These are phyloP conservation scores for Drosophila sulfurigaster DNA, from an alignment of 1,140 invertebrate species.

Conservation along the genomic window DNA sequence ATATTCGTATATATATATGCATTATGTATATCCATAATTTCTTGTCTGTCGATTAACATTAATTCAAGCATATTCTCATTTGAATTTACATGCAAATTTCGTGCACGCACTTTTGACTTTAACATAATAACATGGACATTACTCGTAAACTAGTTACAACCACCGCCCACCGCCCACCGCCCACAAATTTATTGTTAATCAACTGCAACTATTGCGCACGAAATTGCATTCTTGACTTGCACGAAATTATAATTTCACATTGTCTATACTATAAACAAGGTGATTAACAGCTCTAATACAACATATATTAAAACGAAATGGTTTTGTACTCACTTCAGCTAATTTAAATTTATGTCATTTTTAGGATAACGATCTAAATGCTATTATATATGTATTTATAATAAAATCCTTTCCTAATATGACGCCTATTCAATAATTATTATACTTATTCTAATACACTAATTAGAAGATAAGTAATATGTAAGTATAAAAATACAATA, in stretches of 20 bases:
- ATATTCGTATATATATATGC: not conserved
- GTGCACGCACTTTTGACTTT: slow-evolving; percentile 60
- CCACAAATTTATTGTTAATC: slow-evolving; percentile 63
- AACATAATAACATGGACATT: slow-evolving; percentile 60
- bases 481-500: too few relatives aligned
- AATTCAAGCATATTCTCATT: slow-evolving; percentile 78
- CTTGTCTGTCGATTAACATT: slow-evolving; percentile 66
- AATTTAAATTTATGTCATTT: too few relatives aligned
- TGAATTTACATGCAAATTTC: slow-evolving; percentile 60
- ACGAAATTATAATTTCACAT: slow-evolving; percentile 36
- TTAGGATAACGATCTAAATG: too few relatives aligned
- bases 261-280: not conserved
- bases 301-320: too few relatives aligned
- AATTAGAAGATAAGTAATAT: too few relatives aligned
- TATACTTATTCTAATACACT: too few relatives aligned
- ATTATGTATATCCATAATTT: slow-evolving; percentile 11
- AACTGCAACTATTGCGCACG: slow-evolving; percentile 41
- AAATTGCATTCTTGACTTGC: slow-evolving; percentile 27
- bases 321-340: too few relatives aligned
- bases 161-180: not conserved
- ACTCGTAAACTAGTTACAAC: slow-evolving; percentile 21
- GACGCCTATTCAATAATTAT: too few relatives aligned
- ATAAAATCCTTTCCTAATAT: too few relatives aligned
- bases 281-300: too few relatives aligned
- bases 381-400: too few relatives aligned